These are phyloP conservation scores for Phylloscopus collybita DNA, from an alignment of 2,797 vertebrate genomes.

Conservation along the genomic window DNA sequence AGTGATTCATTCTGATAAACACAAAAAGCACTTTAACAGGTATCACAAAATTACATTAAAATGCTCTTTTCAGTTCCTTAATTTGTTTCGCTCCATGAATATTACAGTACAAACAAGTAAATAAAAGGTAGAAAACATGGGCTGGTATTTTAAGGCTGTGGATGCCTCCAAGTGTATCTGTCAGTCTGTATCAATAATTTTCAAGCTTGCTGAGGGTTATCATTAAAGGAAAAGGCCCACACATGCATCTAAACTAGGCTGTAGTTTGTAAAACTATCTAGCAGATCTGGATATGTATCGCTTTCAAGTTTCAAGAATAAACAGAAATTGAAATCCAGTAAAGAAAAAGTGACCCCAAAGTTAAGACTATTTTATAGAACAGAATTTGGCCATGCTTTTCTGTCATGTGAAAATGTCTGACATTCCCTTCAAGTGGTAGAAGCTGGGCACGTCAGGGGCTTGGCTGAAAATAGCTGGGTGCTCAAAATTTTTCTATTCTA, in stretches of 20 bases:
- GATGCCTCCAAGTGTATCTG: neutral
- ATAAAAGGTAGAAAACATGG: neutral
- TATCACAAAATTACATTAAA: constrained; percentile 1
- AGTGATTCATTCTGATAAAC: neutral
- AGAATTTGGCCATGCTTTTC: neutral
- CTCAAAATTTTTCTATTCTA: neutral
- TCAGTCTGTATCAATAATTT: neutral
- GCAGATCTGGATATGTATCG: neutral
- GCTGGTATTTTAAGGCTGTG: neutral
- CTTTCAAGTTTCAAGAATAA: neutral
- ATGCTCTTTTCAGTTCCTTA: neutral
- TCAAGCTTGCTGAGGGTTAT: neutral
- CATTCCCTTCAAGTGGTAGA: neutral
- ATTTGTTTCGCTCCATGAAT: constrained; percentile 6
- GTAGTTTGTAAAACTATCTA: neutral
- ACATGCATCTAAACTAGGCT: neutral
- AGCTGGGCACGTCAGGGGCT: neutral
- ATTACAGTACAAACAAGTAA: neutral
- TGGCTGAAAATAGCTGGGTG: neutral
- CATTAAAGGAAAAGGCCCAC: neutral
- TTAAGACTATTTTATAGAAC: neutral
- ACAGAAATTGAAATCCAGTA: neutral
- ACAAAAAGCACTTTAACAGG: neutral
- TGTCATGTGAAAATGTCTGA: neutral
- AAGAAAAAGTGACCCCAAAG: neutral